These are phyloP conservation scores for Bos indicus DNA, from an alignment of 2,113 vertebrate genomes.

Conservation along the genomic window DNA sequence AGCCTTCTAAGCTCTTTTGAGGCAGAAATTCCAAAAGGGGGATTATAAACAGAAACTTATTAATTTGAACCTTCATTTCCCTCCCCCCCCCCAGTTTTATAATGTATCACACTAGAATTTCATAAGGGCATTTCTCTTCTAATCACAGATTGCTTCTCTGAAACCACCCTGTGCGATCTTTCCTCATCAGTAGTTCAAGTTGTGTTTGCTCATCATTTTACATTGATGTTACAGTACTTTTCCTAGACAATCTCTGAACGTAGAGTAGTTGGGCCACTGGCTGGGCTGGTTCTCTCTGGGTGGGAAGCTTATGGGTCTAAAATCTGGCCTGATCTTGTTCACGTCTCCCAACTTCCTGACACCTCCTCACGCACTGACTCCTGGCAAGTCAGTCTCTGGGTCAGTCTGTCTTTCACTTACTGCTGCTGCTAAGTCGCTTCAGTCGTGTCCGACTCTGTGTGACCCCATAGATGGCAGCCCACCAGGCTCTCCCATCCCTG, in stretches of 20 bases:
- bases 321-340: not conserved
- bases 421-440: too few relatives aligned
- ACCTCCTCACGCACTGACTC: not conserved
- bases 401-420: not conserved
- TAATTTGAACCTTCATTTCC: not conserved
- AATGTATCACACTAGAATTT: not conserved
- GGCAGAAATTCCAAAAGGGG: not conserved
- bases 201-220: not conserved
- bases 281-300: not conserved
- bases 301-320: not conserved
- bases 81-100: not conserved
- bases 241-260: not conserved
- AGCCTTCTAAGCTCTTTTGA: not conserved
- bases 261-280: not conserved
- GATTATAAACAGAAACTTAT: not conserved
- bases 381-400: not conserved
- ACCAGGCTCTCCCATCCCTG: too few relatives aligned
- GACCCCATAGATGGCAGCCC: too few relatives aligned
- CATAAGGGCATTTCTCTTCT: not conserved
- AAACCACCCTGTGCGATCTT: not conserved
- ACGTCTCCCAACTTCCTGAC: not conserved
- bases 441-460: too few relatives aligned
- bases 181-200: not conserved
- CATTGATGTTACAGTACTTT: not conserved
- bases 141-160: not conserved